Evolutionary conservation across 64 coral and sea anemone genomes (phyloP).

Genomic region (Cladopsammia gracilis): DNA sequence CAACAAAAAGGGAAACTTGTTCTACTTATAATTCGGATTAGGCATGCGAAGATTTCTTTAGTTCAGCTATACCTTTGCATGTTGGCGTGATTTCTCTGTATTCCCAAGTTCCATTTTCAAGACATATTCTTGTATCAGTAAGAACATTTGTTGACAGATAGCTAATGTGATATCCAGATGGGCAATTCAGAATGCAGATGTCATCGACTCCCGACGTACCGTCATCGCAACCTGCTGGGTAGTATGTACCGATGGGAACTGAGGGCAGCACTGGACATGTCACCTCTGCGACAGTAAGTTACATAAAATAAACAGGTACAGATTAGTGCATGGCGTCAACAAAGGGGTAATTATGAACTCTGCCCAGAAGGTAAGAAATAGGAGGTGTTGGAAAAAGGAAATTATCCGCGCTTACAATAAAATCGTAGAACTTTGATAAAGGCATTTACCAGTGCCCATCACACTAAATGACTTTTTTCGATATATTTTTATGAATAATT

Average conservation of each 20-base stretch:
- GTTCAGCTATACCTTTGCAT: constrained; percentile 36
- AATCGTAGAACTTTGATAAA: too few relatives aligned
- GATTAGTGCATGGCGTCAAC: neutral
- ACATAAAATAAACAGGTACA: too few relatives aligned
- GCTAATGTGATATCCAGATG: constrained; percentile 40
- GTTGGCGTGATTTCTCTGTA: constrained; percentile 4
- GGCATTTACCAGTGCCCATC: too few relatives aligned
- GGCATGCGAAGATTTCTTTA: too few relatives aligned
- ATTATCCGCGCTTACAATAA: too few relatives aligned
- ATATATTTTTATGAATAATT: too few relatives aligned
- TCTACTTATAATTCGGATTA: too few relatives aligned
- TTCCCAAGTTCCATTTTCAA: constrained; percentile 14
- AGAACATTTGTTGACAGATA: neutral
- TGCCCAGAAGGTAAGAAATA: too few relatives aligned
- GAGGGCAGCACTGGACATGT: constrained; percentile 31
- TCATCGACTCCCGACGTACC: neutral
- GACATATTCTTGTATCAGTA: neutral
- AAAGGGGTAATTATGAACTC: too few relatives aligned
- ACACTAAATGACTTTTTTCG: too few relatives aligned
- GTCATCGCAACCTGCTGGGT: constrained; percentile 6
- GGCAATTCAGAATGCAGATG: constrained; percentile 10
- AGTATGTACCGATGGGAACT: constrained; percentile 23
- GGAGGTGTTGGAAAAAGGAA: too few relatives aligned
- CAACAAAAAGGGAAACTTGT: too few relatives aligned
- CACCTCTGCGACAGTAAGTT: neutral